A percentile compares a stretch with the other conserved stretches of the same genome.
Evolutionary conservation across 2,113 vertebrate species (phyloP).

Genomic region (Hassar affinis): DNA sequence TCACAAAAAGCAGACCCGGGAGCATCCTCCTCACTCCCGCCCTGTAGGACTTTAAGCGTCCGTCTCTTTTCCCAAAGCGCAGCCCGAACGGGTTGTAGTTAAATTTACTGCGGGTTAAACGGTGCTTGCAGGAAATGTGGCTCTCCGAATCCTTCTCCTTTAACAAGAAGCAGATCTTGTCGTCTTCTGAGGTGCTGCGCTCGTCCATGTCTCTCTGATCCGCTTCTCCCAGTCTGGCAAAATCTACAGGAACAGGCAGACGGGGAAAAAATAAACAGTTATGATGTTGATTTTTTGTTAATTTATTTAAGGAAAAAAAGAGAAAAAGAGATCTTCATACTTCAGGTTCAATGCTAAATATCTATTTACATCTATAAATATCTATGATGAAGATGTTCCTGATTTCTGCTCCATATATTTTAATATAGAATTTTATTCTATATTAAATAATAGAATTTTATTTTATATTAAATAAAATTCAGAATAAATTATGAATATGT

Average conservation of each 20-base stretch:
- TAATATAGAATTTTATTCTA: too few species aligned
- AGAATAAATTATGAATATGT: too few species aligned
- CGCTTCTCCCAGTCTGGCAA: neutral
- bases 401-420: too few species aligned
- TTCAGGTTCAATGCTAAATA: too few species aligned
- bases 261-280: neutral
- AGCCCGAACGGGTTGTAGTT: constrained; percentile 77
- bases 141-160: constrained; percentile 62
- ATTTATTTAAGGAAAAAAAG: too few species aligned
- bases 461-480: too few species aligned
- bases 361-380: too few species aligned
- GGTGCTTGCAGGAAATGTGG: constrained; percentile 70
- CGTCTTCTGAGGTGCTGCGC: constrained; percentile 53
- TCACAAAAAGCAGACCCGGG: constrained; percentile 54
- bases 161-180: constrained; percentile 67
- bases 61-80: constrained; percentile 73
- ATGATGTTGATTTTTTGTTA: too few species aligned
- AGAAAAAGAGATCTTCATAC: too few species aligned
- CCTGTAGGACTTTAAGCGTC: constrained; percentile 35
- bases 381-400: too few species aligned
- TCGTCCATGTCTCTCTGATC: constrained; percentile 34
- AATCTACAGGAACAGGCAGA: too few species aligned
- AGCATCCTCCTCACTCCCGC: constrained; percentile 48
- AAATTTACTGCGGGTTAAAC: constrained; percentile 68
- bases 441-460: too few species aligned